Base-by-base conservation (phyloP, 2,797 vertebrate genomes). In the Prunella strophiata region DNA sequence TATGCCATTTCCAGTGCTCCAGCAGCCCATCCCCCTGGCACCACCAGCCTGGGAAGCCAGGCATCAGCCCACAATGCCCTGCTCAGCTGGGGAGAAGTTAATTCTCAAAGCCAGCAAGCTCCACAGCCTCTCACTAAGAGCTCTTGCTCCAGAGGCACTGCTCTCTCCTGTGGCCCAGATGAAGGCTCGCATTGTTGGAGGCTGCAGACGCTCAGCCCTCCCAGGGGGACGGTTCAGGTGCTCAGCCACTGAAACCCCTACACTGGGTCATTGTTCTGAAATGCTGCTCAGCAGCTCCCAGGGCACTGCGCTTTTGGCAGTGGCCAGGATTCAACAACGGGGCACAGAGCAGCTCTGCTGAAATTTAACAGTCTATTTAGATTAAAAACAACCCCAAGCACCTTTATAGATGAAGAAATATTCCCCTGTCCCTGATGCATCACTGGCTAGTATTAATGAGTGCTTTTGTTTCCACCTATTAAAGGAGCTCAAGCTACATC, bases 401-500 rank as follows among this genome's bases (percentile, higher is more conserved):
- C 65, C 43, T 95, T 96, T 89, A 96, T 15, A 86, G 92, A 89
- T 10, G 32, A 59, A 92, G 87, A 73, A 94, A 93, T 93, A 89
- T 55, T 81, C 74, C 75, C 71, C 51, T 62, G 50, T 86, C 77
- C 89, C 89, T 70, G 76, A 76, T 86, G 85, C 59, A 95, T 84
- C 94, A 88, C 62, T 54, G 67, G 59, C 79, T 70, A 67, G 62
- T 78, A 95, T 92, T 93, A 96, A 96, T 38, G 92, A 91, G 16
- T 70, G 87, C 95, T 94, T 97, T 96, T 91, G 89, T 94, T 95
- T 96, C 94, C 88, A 91, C 55, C 66, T 91, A 91, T 58, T 92
- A 95, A 91, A 94, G 59, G 79, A 65, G 70, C 52, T 74, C 52
- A 30, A 55, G n/a, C 54, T 91, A 40, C 14, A 55, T 42, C 83